A percentile compares a stretch with the other conserved stretches of the same genome.
Conservation (phyloP, 2,888 invertebrate species). For the Scelioninae gen. 1 region DNA sequence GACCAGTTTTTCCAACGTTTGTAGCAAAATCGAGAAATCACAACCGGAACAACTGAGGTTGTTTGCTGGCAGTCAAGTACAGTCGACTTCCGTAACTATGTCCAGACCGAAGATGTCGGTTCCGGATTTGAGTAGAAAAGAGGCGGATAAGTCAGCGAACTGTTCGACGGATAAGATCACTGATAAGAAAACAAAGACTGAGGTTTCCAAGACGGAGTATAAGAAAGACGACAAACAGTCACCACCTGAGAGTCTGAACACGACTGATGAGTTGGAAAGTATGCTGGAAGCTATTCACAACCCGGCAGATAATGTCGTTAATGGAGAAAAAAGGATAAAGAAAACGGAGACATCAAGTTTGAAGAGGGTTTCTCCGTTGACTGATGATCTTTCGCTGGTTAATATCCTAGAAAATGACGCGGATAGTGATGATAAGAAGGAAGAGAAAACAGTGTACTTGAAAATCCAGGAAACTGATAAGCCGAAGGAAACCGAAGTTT, state of each 20-base stretch:
- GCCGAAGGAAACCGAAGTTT: slow-evolving; percentile 67
- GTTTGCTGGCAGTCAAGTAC: slow-evolving; percentile 67
- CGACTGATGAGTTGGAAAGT: slow-evolving; percentile 84
- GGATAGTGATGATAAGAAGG: slow-evolving; percentile 73
- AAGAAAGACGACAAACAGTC: slow-evolving; percentile 57
- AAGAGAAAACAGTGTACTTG: slow-evolving; percentile 69
- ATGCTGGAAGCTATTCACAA: slow-evolving; percentile 84
- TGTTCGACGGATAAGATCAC: slow-evolving; percentile 33
- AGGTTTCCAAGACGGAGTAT: slow-evolving; percentile 77
- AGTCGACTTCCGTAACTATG: slow-evolving; percentile 78
- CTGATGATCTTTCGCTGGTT: slow-evolving; percentile 82
- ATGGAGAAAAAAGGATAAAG: slow-evolving; percentile 75
- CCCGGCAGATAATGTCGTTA: slow-evolving; percentile 79
- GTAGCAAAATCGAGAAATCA: slow-evolving; percentile 47
- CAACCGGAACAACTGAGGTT: slow-evolving; percentile 42
- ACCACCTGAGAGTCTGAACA: slow-evolving; percentile 78
- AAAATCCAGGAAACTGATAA: slow-evolving; percentile 71
- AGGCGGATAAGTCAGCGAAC: slow-evolving; percentile 36
- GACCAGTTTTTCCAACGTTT: slow-evolving; percentile 60
- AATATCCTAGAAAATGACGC: slow-evolving; percentile 81
- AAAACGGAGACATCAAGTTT: slow-evolving; percentile 73
- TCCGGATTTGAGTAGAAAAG: slow-evolving; percentile 75
- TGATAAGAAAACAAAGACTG: slow-evolving; percentile 67
- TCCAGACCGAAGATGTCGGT: slow-evolving; percentile 78
- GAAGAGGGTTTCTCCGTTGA: slow-evolving; percentile 81